Conservation (phyloP, 2,888 invertebrate species). For the Aethes cnicana region DNA sequence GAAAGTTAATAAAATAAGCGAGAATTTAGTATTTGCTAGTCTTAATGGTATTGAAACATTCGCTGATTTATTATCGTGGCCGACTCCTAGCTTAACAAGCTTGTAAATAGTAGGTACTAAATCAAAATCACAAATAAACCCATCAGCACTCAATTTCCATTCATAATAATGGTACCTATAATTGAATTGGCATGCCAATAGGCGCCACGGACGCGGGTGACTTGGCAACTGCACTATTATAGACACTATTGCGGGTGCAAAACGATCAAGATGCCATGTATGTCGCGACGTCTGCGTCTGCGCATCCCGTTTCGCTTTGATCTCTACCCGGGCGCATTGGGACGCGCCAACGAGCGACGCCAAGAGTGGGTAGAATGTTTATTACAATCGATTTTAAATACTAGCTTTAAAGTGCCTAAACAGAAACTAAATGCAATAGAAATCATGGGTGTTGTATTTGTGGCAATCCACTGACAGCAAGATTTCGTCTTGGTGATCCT, state of each 20-base stretch:
- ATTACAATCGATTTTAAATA: too few relatives aligned
- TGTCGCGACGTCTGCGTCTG: conserved; percentile 76
- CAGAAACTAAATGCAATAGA: too few relatives aligned
- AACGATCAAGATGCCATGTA: conserved; percentile 31
- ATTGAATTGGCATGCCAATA: conserved; percentile 38
- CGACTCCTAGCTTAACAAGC: too few relatives aligned
- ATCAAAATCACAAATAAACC: not conserved
- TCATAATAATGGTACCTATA: conserved; percentile 40
- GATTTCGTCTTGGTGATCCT: too few relatives aligned
- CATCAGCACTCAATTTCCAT: conserved; percentile 34
- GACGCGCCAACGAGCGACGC: conserved; percentile 9
- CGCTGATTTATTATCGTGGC: not conserved
- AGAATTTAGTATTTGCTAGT: too few relatives aligned
- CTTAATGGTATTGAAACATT: too few relatives aligned
- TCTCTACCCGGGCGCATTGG: conserved; percentile 24
- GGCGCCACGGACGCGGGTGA: conserved; percentile 14
- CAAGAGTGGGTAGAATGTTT: conserved; percentile 6
- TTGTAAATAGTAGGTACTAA: too few relatives aligned
- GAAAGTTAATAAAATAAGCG: too few relatives aligned
- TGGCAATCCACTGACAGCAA: too few relatives aligned
- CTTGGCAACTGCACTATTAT: conserved; percentile 20
- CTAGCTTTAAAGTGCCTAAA: too few relatives aligned
- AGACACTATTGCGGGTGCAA: conserved; percentile 28
- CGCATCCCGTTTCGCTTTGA: conserved; percentile 67
- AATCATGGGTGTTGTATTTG: too few relatives aligned